Percentiles rank a stretch among this genome's conserved stretches.
Evolutionary conservation across 2,888 invertebrate species (phyloP).

Genomic region (Rhagonycha fulva): DNA sequence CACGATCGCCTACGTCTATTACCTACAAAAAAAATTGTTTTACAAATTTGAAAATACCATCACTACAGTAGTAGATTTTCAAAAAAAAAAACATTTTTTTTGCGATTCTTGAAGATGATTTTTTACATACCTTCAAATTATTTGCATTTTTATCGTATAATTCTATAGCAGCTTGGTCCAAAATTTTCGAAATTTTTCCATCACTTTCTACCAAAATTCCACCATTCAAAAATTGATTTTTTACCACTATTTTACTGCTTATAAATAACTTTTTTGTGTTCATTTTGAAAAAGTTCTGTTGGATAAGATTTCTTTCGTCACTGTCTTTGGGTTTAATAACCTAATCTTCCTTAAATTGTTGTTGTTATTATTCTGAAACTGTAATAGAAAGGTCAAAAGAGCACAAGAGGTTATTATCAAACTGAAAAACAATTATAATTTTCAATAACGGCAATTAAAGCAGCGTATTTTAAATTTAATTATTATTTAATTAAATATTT

Average conservation of each 20-base stretch:
- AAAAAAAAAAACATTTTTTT: neutral
- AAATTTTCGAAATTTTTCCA: slow-evolving; percentile 63
- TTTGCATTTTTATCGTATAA: slow-evolving; percentile 51
- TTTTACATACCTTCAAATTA: neutral
- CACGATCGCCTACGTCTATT: slow-evolving; percentile 57
- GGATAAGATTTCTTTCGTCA: neutral
- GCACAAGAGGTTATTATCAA: neutral
- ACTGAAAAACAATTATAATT: neutral
- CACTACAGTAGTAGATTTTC: neutral
- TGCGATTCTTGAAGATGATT: neutral
- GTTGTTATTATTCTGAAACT: neutral
- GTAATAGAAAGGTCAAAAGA: neutral
- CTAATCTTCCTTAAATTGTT: neutral
- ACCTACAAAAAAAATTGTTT: slow-evolving; percentile 40
- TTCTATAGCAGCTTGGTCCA: slow-evolving; percentile 57
- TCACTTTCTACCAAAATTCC: slow-evolving; percentile 62
- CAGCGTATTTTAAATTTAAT: too few species aligned
- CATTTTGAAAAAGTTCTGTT: slow-evolving; percentile 5
- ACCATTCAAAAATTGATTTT: slow-evolving; percentile 60
- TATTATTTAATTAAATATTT: too few species aligned
- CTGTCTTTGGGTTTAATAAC: neutral
- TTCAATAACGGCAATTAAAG: too few species aligned
- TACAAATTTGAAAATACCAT: neutral
- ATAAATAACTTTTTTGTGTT: slow-evolving; percentile 51
- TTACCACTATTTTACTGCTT: slow-evolving; percentile 58